Percentiles rank a stretch among this genome's conserved stretches.
phyloP scores from a whole-genome alignment of 2,113 vertebrate genomes.

The Myiozetetes cayanensis region DNA sequence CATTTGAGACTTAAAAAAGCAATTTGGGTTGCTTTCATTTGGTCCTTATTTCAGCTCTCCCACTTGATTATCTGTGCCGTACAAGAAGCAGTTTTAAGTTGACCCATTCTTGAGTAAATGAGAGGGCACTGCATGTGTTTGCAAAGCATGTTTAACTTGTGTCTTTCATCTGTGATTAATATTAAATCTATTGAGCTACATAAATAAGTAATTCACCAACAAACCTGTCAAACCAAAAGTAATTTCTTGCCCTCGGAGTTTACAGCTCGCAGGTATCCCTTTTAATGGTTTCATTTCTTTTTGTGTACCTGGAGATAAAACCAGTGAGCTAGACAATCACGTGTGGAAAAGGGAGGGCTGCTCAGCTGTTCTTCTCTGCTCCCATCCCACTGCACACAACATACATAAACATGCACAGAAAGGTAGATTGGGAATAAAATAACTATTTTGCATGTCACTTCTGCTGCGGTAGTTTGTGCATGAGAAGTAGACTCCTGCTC shows the following conservation, averaged over 20 bases:
- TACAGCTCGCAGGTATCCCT: background rate
- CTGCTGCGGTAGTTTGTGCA: background rate
- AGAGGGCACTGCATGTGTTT: background rate
- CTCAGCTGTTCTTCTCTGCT: background rate
- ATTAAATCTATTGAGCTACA: slow-evolving; percentile 13
- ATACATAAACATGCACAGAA: background rate
- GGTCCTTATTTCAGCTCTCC: background rate
- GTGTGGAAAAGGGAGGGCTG: background rate
- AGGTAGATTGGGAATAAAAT: background rate
- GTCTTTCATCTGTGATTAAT: slow-evolving; percentile 17
- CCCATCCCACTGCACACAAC: background rate
- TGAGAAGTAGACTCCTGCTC: background rate
- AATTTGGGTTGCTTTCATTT: slow-evolving; percentile 2
- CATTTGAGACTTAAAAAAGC: background rate
- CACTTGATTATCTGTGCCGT: background rate
- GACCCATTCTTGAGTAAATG: background rate
- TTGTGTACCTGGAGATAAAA: background rate
- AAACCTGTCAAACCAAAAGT: background rate
- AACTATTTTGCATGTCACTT: background rate
- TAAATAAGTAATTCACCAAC: slow-evolving; percentile 52
- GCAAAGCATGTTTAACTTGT: background rate
- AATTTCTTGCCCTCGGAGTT: slow-evolving; percentile 21
- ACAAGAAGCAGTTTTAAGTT: background rate
- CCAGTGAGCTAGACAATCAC: background rate
- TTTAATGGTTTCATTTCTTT: background rate